Evolutionary conservation across 2,888 invertebrate species (phyloP).

Genomic region (Ferdinandea cuprea): DNA sequence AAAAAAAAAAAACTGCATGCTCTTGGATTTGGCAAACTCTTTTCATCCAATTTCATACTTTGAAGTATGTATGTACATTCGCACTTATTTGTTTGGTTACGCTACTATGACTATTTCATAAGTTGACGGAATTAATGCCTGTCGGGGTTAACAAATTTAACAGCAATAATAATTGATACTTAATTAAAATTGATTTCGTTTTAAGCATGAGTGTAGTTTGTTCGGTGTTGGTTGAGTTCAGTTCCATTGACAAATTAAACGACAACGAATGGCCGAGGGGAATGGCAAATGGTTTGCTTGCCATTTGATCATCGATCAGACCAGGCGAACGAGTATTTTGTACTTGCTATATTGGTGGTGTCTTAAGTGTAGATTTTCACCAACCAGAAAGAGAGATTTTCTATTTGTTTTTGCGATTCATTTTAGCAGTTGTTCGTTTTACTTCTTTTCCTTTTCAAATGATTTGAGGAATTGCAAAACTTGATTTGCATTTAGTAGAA

Average conservation of each 20-base stretch:
- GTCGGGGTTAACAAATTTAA: conserved; percentile 22
- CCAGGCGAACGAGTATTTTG: conserved; percentile 5
- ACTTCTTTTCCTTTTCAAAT: too few species aligned
- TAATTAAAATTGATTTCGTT: conserved; percentile 35
- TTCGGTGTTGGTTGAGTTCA: neutral
- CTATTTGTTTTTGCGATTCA: neutral
- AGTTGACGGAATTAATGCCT: conserved; percentile 25
- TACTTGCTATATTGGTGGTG: neutral
- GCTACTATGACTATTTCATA: neutral
- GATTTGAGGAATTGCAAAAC: too few species aligned
- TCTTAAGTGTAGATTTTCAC: neutral
- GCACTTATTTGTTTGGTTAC: neutral
- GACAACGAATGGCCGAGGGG: neutral
- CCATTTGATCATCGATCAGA: neutral
- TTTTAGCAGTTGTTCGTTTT: neutral
- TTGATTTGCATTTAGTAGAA: too few species aligned
- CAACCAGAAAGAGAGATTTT: neutral
- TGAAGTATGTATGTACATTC: too few species aligned
- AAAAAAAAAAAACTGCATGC: too few species aligned
- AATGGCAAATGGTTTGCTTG: neutral
- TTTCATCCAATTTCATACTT: too few species aligned
- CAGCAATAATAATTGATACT: conserved; percentile 41
- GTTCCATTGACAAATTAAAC: conserved; percentile 25
- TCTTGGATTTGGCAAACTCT: too few species aligned
- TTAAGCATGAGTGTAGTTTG: neutral